These are phyloP conservation scores for Larimichthys polyactis DNA, from an alignment of 2,113 vertebrate genomes.

Conservation along the genomic window DNA sequence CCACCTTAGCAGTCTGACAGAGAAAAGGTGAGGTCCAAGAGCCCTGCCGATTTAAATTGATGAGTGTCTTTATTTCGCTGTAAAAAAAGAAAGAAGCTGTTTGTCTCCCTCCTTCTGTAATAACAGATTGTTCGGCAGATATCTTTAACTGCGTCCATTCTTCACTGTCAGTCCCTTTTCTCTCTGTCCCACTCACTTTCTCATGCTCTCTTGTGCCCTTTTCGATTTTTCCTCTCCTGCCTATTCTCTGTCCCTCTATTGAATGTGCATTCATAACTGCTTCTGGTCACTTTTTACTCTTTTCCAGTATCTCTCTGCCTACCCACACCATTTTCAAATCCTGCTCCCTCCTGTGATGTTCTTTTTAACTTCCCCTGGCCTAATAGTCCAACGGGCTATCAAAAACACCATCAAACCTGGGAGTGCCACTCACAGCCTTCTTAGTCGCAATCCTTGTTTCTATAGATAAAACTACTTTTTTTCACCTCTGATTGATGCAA, in stretches of 20 bases:
- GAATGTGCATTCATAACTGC: conserved; percentile 72
- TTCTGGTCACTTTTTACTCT: conserved; percentile 53
- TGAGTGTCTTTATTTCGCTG: conserved; percentile 85
- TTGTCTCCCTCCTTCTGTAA: conserved; percentile 82
- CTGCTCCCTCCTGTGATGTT: conserved; percentile 33
- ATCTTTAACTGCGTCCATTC: conserved; percentile 84
- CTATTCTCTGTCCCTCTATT: conserved; percentile 67
- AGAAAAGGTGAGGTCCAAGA: conserved; percentile 71
- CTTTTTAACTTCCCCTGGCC: conserved; percentile 31
- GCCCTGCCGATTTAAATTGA: conserved; percentile 84
- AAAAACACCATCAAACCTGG: conserved; percentile 30
- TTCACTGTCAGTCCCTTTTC: conserved; percentile 79
- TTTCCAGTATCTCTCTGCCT: conserved; percentile 24
- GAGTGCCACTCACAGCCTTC: conserved; percentile 18
- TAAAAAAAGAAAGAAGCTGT: conserved; percentile 79
- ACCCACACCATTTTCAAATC: conserved; percentile 31
- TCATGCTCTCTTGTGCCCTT: conserved; percentile 62
- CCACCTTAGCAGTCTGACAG: conserved; percentile 58
- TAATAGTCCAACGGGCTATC: conserved; percentile 37
- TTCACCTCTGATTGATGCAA: conserved; percentile 32
- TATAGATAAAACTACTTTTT: conserved; percentile 13
- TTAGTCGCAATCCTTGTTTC: conserved; percentile 6
- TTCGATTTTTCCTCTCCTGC: conserved; percentile 66
- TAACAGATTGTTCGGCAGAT: conserved; percentile 82
- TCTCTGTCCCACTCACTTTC: conserved; percentile 71